Evolutionary conservation across 64 coral and sea anemone genomes (phyloP), one percentile per base, ranked within the genome.

Genomic region (Hydrozoanthus tunicans): DNA sequence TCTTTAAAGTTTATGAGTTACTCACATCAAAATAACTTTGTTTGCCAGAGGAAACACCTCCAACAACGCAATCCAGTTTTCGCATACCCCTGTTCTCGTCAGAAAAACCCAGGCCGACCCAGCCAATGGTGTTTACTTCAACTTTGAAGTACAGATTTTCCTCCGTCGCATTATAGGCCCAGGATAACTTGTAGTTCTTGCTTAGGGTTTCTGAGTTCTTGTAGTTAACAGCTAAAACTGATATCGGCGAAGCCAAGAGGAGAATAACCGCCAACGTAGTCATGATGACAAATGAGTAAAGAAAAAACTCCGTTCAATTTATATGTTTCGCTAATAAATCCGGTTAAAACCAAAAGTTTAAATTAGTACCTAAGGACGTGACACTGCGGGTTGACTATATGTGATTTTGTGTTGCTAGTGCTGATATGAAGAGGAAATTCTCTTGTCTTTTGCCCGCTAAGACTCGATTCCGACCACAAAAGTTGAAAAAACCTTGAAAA

Each of bases 81-180:
- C 7, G 7, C 77, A 79, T 79, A 17, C 77, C 17, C 2, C 7
- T n/a, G 77, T 58, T 79, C 58, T 3, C n/a, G 53, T 58, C 77
- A 25, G 77, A 79, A 79, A 79, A 79, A 23, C 77, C 77, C 17
- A 79, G 53, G 13, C 77, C 77, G 58, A 79, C 54, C 77, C 77
- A 79, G 6, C 77, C 77, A 11, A 12, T 3, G 56, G 77, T 4
- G 13, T 79, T 15, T 56, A 55, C 75, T 56, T 54, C 75, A n/a
- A 56, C 75, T 55, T 79, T 58, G 14, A 79, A 79, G 15, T 79
- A 79, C 13, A 79, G 53, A 0, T 3, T 79, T 58, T 79, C 77
- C 14, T 79, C 55, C 3, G 14, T 79, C 23, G 55, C 5, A 56
- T 79, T 79, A 54, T 79, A 58, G 15, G 53, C 20, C 53, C 77